A percentile compares a stretch with the other conserved stretches of the same genome.
phyloP scores from a whole-genome alignment of 1,140 invertebrate genomes.

The Drosophila willistoni region DNA sequence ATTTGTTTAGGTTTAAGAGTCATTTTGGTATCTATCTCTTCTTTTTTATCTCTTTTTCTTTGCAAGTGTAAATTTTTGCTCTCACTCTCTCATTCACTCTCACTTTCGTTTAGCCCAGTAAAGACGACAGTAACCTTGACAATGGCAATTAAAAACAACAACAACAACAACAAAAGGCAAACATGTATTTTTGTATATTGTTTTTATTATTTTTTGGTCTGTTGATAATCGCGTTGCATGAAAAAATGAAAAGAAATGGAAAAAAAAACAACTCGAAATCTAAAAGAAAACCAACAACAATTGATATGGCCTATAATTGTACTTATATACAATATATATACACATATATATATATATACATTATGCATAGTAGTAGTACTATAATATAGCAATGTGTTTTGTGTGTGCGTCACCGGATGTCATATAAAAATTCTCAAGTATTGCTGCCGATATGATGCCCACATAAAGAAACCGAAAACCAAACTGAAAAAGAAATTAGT shows the following conservation, averaged over 20 bases:
- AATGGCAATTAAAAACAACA: conserved; percentile 35
- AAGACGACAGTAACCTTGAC: conserved; percentile 45
- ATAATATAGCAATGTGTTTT: not conserved
- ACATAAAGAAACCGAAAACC: conserved; percentile 46
- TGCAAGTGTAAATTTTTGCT: not conserved
- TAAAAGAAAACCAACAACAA: conserved; percentile 18
- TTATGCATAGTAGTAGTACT: not conserved
- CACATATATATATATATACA: not conserved
- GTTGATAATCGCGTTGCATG: conserved; percentile 34
- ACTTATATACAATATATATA: too few species aligned
- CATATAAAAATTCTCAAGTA: conserved; percentile 42
- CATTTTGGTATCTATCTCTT: not conserved
- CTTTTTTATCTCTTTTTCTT: not conserved
- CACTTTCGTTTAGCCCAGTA: conserved; percentile 11
- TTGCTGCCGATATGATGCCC: conserved; percentile 51
- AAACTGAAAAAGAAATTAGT: conserved; percentile 55
- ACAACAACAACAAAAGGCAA: conserved; percentile 16
- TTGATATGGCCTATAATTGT: conserved; percentile 37
- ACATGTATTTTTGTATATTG: conserved; percentile 21
- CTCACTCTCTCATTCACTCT: conserved; percentile 2
- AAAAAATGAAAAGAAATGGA: conserved; percentile 13
- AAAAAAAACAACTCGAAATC: conserved; percentile 23
- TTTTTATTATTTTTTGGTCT: conserved; percentile 25
- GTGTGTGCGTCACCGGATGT: conserved; percentile 55
- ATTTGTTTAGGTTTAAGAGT: too few species aligned